Conservation (phyloP, 2,113 vertebrate genomes). For the Rhinoptilus africanus region DNA sequence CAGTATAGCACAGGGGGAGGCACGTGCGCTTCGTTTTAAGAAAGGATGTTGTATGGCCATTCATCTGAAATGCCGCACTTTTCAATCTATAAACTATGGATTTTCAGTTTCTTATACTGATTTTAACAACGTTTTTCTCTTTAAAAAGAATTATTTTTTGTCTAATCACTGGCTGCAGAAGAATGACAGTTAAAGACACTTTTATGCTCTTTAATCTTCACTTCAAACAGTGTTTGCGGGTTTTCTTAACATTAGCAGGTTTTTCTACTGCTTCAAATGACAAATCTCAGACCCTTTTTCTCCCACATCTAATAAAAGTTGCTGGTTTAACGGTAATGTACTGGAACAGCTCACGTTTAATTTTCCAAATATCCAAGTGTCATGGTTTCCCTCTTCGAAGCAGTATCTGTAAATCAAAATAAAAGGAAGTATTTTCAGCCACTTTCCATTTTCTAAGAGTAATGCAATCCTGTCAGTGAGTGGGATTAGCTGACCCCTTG, state of each 20-base stretch:
- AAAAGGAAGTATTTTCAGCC: neutral
- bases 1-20: accelerated
- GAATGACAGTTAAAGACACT: neutral
- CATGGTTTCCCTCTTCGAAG: neutral
- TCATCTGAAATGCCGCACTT: neutral
- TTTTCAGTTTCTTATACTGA: neutral
- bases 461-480: neutral
- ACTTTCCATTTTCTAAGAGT: neutral
- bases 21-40: neutral
- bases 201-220: neutral
- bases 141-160: neutral
- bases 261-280: neutral
- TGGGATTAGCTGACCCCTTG: neutral
- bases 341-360: neutral
- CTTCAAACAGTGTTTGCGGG: neutral
- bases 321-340: neutral
- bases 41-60: neutral
- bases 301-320: neutral
- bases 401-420: neutral
- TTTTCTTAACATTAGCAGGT: neutral
- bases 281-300: neutral
- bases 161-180: neutral
- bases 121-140: neutral
- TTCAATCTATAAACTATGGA: neutral
- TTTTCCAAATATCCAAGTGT: neutral